Base-by-base conservation (phyloP, 2,888 invertebrate genomes). In the Lordiphosa fenestrarum region DNA sequence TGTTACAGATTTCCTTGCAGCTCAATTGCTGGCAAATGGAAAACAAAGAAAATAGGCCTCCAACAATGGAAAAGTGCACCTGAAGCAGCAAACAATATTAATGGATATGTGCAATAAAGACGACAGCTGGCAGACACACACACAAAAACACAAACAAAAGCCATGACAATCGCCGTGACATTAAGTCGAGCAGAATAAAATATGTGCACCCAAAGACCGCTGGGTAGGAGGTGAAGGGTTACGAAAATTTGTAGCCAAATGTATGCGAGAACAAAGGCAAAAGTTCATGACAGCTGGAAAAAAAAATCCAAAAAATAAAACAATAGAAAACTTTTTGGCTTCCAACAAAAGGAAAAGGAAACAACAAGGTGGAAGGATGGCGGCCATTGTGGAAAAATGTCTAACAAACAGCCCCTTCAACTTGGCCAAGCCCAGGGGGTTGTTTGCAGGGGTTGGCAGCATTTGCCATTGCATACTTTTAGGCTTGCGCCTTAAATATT, bases 401-500 rank as follows among this genome's bases (percentile, higher is more conserved):
- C 57, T 6, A 13, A 10, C 15, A 10, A 23, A 33, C 35, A 44
- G 44, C 39, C 36, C 51, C 21, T 15, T 33, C 10, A 53, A 35
- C 48, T 51, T 49, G 38, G 30, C 36, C 38, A 54, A 64, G 59
- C 9, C 9, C 9, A 10, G 53, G 53, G 65, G 59, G 65, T 65
- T 52, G 65, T 40, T 59, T 44, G 23, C 36, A 60, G 53, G 57
- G 61, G 67, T 67, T 58, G 67, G 50, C 51, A 56, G 38, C 69
- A 55, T 57, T 59, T 61, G 36, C 52, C 63, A 57, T 56, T 75
- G 80, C 81, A 81, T 83, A 83, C 84, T 83, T 83, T 80, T 73
- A 83, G 84, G 84, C 84, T 77, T 81, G 75, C 69, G 80, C 84
- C 81, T 81, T 81, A 66, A 75, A 83, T 81, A 81, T 77, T 71